Evolutionary conservation across 2,888 invertebrate genomes (phyloP), one percentile per base, ranked within the genome.

Genomic region (Hydropsyche betteni): DNA sequence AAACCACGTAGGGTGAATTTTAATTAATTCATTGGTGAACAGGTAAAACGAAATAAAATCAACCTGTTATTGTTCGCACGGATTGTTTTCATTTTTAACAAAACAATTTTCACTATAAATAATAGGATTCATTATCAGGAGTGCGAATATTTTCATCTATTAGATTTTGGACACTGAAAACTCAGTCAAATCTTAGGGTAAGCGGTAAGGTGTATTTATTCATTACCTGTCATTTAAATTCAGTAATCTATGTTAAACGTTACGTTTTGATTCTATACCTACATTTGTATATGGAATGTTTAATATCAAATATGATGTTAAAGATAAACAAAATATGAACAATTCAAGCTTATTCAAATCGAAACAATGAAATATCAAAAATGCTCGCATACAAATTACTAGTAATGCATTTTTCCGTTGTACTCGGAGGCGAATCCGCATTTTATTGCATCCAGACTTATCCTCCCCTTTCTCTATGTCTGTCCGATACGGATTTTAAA

Each of bases 371-470:
- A 58, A 58, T 24, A 58, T 58, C 14, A 8, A 24, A 44, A 24
- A 58, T 24, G 24, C 58, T 58, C 24, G 58, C 58, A 58, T 58
- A 58, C 58, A 58, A 58, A 58, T 58, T 58, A 58, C 58, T 58
- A 14, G 58, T 58, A 58, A 58, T 58, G 58, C 58, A 58, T 58
- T 58, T 53, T 58, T 58, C 58, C 16, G 8, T 58, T 24, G 58
- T 1, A 14, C 16, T 16, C 58, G 58, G 24, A 58, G 58, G 58
- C 58, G 58, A 58, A 14, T 24, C 24, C 58, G 58, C 58, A 24
- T 58, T 58, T 58, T 58, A 58, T 58, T 58, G 58, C 58, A 58
- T 58, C 24, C 58, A 58, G 58, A 58, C 58, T 58, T 58, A 14
- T 53, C 44, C 14, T 53, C 53, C 53, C 58, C 58, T 44, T 44